These are phyloP conservation scores for Myrmecobius fasciatus DNA, from an alignment of 2,113 vertebrate genomes.

Conservation along the genomic window DNA sequence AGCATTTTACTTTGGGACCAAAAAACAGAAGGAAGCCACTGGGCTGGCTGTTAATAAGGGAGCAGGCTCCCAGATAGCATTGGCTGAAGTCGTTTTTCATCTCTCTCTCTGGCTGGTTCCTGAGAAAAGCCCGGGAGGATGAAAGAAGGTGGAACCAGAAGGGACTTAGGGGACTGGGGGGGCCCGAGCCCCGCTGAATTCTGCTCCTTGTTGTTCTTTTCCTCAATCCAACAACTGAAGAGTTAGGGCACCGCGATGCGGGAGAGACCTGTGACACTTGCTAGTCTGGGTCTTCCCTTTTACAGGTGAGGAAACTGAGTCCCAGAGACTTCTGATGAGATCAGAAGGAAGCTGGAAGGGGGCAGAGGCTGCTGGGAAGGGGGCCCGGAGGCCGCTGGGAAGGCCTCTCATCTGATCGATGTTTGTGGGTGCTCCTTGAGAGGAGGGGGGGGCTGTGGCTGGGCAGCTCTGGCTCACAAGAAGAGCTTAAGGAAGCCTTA, in stretches of 20 bases:
- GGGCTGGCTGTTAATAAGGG: neutral
- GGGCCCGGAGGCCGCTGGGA: neutral
- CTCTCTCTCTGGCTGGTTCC: neutral
- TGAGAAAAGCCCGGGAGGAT: neutral
- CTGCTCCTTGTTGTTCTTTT: neutral
- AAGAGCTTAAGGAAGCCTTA: neutral
- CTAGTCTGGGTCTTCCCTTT: neutral
- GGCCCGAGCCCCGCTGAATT: neutral
- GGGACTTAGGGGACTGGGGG: too few species aligned
- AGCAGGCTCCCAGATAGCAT: neutral
- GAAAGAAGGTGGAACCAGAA: neutral
- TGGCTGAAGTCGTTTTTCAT: neutral
- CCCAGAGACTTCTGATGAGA: too few species aligned
- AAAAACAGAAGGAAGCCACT: neutral
- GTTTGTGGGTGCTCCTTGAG: too few species aligned
- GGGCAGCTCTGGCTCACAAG: neutral
- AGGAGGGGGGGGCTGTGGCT: too few species aligned
- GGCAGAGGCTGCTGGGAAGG: too few species aligned
- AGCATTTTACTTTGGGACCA: neutral
- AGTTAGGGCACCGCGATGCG: neutral
- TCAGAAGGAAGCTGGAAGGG: neutral
- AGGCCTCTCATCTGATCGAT: neutral
- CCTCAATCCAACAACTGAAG: neutral
- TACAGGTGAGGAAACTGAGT: neutral
- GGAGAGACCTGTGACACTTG: neutral